A percentile compares a stretch with the other conserved stretches of the same genome.
Conservation (phyloP, 2,797 vertebrate species). For the Ispidina lecontei region DNA sequence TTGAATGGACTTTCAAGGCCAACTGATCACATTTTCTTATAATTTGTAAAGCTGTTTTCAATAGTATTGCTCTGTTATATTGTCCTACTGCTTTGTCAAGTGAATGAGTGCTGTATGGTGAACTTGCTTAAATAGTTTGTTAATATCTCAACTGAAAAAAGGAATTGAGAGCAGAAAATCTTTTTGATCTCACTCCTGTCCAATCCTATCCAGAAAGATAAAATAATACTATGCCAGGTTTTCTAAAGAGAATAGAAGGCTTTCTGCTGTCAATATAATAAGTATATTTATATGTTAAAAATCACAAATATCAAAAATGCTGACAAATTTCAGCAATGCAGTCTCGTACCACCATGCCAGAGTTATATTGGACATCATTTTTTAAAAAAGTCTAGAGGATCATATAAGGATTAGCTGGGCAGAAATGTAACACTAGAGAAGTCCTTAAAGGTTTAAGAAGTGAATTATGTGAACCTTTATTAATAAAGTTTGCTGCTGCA, state of each 20-base stretch:
- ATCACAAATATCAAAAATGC: background rate
- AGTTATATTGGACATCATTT: background rate
- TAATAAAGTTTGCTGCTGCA: background rate
- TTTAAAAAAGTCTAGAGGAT: background rate
- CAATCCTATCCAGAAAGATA: background rate
- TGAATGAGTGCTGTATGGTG: background rate
- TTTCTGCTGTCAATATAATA: background rate
- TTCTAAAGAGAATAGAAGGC: background rate
- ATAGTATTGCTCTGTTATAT: background rate
- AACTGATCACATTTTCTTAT: conserved; percentile 21
- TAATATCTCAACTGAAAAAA: background rate
- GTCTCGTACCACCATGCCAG: fast-evolving
- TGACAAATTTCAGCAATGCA: background rate
- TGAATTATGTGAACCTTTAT: background rate
- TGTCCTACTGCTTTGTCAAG: conserved; percentile 22
- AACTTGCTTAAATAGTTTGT: conserved; percentile 11
- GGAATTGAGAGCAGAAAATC: background rate
- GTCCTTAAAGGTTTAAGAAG: background rate
- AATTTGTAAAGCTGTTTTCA: conserved; percentile 15
- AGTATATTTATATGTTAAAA: background rate
- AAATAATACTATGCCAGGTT: background rate
- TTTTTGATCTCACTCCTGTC: background rate
- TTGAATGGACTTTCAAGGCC: conserved; percentile 20
- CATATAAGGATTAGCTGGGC: background rate
- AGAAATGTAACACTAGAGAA: background rate